Conservation (phyloP, 1,140 invertebrate species). For the Holcopasites calliopsidis region DNA sequence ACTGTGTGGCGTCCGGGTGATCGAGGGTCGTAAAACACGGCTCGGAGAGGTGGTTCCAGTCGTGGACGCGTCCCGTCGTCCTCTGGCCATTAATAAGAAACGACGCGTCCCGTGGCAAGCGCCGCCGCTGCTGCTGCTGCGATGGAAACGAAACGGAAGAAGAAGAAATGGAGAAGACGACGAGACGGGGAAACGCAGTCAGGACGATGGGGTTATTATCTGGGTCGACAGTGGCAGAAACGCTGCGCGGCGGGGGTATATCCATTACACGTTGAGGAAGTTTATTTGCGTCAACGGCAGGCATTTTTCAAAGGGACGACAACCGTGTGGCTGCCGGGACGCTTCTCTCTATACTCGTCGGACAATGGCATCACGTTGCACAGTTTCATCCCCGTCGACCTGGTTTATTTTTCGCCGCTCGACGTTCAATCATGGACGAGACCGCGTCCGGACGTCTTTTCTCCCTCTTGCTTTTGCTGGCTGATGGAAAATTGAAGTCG, state of each 20-base stretch:
- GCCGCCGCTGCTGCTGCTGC: neutral
- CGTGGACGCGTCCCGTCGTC: too few species aligned
- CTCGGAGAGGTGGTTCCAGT: neutral
- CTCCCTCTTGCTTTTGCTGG: slow-evolving; percentile 12
- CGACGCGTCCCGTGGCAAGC: neutral
- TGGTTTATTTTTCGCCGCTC: slow-evolving; percentile 48
- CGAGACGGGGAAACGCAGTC: neutral
- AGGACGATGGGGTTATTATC: slow-evolving; percentile 42
- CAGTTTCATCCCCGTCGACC: slow-evolving; percentile 54
- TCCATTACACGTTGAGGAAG: slow-evolving; percentile 66
- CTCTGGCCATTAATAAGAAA: neutral
- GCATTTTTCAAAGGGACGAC: slow-evolving; percentile 64
- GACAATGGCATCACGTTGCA: slow-evolving; percentile 64
- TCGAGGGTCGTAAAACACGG: neutral
- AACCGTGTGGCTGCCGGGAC: slow-evolving; percentile 9
- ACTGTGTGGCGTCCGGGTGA: neutral
- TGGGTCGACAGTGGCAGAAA: slow-evolving; percentile 45
- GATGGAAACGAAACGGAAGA: neutral
- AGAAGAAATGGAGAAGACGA: neutral
- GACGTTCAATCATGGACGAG: slow-evolving; percentile 45
- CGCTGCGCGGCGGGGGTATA: slow-evolving; percentile 42
- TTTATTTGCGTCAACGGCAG: slow-evolving; percentile 64
- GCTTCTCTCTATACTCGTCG: slow-evolving; percentile 20
- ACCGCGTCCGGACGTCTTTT: neutral
- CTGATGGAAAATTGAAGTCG: slow-evolving; percentile 44